Evolutionary conservation across 1,140 invertebrate species (phyloP).

Genomic region (Solenopsis fugax): DNA sequence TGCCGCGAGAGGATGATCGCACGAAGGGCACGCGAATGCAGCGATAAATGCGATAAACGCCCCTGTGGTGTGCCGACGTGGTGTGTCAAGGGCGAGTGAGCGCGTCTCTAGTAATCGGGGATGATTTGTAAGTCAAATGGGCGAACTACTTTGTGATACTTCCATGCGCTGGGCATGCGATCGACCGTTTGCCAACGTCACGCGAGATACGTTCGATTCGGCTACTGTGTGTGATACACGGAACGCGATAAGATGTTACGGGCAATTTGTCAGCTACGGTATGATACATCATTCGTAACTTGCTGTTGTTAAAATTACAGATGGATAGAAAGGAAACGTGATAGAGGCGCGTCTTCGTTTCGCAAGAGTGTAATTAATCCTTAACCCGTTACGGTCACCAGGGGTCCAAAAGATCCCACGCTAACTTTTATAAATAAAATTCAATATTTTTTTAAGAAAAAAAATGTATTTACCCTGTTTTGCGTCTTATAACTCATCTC

Average conservation of each 20-base stretch:
- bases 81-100: constrained; percentile 10
- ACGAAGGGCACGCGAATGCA: background rate
- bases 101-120: constrained; percentile 30
- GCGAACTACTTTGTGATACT: constrained; percentile 15
- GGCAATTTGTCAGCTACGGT: constrained; percentile 16
- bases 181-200: constrained; percentile 7
- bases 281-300: constrained; percentile 18
- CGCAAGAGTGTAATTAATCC: background rate
- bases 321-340: background rate
- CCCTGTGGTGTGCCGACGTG: background rate
- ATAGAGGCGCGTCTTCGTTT: background rate
- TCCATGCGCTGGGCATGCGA: background rate
- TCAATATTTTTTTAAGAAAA: too few relatives aligned
- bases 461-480: too few relatives aligned
- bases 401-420: too few relatives aligned
- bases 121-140: constrained; percentile 55
- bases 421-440: too few relatives aligned
- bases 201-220: constrained; percentile 31
- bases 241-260: constrained; percentile 14
- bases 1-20: background rate
- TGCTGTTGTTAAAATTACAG: background rate
- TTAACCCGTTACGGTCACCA: too few relatives aligned
- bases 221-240: constrained; percentile 27
- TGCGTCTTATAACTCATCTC: too few relatives aligned
- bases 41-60: constrained; percentile 42